phyloP scores from a whole-genome alignment of 1,140 invertebrate genomes.

The Heliothis virescens region DNA sequence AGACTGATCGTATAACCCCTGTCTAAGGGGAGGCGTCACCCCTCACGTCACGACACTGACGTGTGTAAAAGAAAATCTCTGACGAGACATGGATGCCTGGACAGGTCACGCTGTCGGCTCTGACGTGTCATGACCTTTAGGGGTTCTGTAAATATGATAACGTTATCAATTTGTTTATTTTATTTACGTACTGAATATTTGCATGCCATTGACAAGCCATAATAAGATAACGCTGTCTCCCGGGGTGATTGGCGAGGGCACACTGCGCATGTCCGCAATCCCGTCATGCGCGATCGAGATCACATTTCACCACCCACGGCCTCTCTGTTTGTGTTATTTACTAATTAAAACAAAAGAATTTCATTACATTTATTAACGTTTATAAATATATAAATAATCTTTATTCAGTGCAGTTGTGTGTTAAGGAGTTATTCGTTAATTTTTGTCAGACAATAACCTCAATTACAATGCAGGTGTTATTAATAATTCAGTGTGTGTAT shows the following conservation, averaged over 20 bases:
- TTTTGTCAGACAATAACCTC: constrained; percentile 50
- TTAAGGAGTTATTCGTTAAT: not conserved
- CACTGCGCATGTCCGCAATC: constrained; percentile 55
- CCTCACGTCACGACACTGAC: too few species aligned
- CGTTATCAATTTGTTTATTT: too few species aligned
- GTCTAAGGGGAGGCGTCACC: too few species aligned
- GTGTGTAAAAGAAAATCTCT: too few species aligned
- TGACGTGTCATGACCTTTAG: too few species aligned
- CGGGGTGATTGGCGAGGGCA: not conserved
- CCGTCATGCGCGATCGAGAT: constrained; percentile 52
- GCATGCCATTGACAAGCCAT: not conserved
- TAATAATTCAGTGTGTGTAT: constrained; percentile 42
- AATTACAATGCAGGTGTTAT: constrained; percentile 52
- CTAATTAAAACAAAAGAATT: constrained; percentile 43
- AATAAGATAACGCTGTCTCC: too few species aligned
- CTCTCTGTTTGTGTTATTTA: constrained; percentile 58
- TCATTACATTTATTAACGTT: not conserved
- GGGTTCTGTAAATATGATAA: too few species aligned
- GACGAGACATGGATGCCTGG: too few species aligned
- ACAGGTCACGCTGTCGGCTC: too few species aligned
- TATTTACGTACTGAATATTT: not conserved
- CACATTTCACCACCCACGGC: constrained; percentile 34
- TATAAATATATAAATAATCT: not conserved
- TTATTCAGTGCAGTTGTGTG: not conserved
- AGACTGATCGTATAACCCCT: too few species aligned